Conservation (phyloP, 2,888 invertebrate species). For the Myopa tessellatipennis region DNA sequence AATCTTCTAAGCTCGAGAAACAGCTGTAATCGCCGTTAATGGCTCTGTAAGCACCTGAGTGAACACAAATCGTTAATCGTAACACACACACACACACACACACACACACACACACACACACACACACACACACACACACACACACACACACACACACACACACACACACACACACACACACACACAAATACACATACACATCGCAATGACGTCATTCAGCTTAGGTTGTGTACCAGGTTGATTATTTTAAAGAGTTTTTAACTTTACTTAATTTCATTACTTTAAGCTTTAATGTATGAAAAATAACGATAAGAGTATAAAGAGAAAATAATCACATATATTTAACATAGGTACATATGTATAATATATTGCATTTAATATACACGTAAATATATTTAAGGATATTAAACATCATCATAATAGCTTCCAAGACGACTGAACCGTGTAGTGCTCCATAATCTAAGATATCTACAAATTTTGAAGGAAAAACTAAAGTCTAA, state of each 20-base stretch:
- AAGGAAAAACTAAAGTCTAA: no score
- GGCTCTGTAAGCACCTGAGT: conserved; percentile 41
- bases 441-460: no score
- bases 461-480: no score
- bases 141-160: neutral
- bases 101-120: neutral
- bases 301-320: neutral
- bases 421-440: no score
- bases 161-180: neutral
- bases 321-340: no score
- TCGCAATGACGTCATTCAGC: neutral
- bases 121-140: neutral
- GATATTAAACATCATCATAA: no score
- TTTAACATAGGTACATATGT: no score
- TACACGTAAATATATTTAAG: no score
- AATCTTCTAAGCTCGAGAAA: conserved; percentile 13
- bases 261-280: neutral
- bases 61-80: conserved; percentile 30
- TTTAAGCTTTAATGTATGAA: neutral
- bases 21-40: conserved; percentile 44
- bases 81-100: neutral
- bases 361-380: no score
- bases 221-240: neutral
- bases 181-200: no score
- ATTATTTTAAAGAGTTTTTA: conserved; percentile 4